Evolutionary conservation across 2,113 vertebrate species (phyloP).

Genomic region (Trematocara variabile): DNA sequence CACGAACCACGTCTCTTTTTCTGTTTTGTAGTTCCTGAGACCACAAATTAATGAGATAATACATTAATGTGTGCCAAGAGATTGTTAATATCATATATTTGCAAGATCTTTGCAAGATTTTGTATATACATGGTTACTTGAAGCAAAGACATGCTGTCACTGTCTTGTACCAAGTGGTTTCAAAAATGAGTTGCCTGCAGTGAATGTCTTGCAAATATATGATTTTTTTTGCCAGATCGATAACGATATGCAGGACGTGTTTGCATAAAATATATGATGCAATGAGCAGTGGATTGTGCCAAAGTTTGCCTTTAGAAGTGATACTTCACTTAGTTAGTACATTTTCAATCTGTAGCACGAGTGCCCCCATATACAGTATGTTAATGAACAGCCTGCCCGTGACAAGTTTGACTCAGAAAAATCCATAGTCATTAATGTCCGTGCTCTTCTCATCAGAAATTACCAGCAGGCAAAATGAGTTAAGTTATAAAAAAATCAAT

Average conservation of each 20-base stretch:
- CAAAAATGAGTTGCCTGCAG: not conserved
- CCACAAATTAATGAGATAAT: not conserved
- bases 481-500: slow-evolving; percentile 30
- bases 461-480: slow-evolving; percentile 25
- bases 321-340: slow-evolving; percentile 30
- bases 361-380: not conserved
- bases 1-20: no score
- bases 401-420: slow-evolving; percentile 13
- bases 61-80: not conserved
- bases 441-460: slow-evolving; percentile 31
- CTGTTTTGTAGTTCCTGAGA: not conserved
- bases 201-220: slow-evolving; percentile 20
- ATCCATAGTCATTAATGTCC: slow-evolving; percentile 42
- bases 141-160: not conserved
- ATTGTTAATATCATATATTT: not conserved
- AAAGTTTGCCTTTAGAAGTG: slow-evolving; percentile 23
- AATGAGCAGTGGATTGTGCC: not conserved
- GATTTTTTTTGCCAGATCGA: slow-evolving; percentile 18
- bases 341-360: slow-evolving; percentile 1
- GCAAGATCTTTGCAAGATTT: not conserved
- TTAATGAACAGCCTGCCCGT: slow-evolving; percentile 15
- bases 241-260: slow-evolving; percentile 28
- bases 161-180: not conserved
- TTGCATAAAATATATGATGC: slow-evolving; percentile 41
- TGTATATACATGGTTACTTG: not conserved